phyloP scores from a whole-genome alignment of 2,797 vertebrate genomes.

The Sebastes goodei region DNA sequence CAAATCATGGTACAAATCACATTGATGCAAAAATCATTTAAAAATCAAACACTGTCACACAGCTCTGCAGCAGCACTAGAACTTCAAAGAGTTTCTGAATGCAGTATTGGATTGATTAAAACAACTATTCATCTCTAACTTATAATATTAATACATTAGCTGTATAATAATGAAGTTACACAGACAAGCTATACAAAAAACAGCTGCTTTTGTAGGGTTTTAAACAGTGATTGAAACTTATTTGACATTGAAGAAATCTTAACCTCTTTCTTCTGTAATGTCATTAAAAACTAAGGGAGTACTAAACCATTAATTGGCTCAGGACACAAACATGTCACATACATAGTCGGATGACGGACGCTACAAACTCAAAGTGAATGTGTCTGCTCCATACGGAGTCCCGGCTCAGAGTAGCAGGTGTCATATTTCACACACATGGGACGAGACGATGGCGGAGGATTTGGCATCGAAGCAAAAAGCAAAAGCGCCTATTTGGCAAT shows the following conservation, averaged over 20 bases:
- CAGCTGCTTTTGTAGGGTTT: not conserved
- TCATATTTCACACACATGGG: no score
- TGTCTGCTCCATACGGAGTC: no score
- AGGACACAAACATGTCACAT: not conserved
- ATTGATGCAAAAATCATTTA: not conserved
- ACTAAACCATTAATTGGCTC: fast-evolving
- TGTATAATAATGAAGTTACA: not conserved
- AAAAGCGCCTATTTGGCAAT: no score
- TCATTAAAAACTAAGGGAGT: not conserved
- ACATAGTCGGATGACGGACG: no score
- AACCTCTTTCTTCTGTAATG: fast-evolving
- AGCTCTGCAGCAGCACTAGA: not conserved
- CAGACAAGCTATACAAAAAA: not conserved
- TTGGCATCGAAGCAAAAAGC: no score
- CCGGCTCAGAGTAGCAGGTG: no score
- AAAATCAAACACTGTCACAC: not conserved
- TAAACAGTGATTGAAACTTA: not conserved
- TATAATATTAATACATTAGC: not conserved
- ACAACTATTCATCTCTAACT: not conserved
- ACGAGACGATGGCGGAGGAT: no score
- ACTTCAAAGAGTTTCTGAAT: not conserved
- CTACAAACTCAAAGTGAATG: no score
- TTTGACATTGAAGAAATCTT: no score
- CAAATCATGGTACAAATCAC: not conserved
- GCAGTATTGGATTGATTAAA: not conserved